Conservation (phyloP, 2,797 vertebrate genomes). For the Gallirallus australis region DNA sequence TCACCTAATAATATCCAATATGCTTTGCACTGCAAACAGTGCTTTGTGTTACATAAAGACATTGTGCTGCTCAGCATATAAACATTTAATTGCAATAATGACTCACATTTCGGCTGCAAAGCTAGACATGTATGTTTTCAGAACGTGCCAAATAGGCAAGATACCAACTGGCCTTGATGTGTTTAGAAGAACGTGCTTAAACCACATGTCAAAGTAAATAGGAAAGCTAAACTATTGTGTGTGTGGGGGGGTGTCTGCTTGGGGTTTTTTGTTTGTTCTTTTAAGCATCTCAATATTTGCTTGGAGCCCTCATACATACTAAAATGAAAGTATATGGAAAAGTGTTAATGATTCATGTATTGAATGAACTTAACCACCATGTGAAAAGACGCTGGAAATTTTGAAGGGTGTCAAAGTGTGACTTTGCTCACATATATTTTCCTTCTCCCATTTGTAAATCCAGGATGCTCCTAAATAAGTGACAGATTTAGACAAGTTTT, state of each 20-base stretch:
- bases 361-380: background rate
- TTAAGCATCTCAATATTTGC: background rate
- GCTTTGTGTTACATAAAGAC: background rate
- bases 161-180: constrained; percentile 40
- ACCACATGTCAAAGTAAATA: constrained; percentile 69
- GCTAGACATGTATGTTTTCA: constrained; percentile 57
- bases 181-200: constrained; percentile 59
- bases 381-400: background rate
- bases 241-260: background rate
- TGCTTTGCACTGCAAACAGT: background rate
- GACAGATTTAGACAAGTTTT: background rate
- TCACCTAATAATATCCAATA: background rate
- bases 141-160: constrained; percentile 62
- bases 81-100: constrained; percentile 47
- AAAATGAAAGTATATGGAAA: constrained; percentile 1
- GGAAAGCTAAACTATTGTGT: constrained; percentile 43
- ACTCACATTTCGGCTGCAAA: constrained; percentile 74
- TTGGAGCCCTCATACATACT: background rate
- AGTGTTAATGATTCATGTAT: background rate
- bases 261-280: background rate
- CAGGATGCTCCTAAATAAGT: background rate
- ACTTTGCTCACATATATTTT: background rate
- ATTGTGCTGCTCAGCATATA: constrained; percentile 8
- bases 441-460: background rate
- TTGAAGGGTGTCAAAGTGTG: background rate